A percentile compares a stretch with the other conserved stretches of the same genome.
These are phyloP conservation scores for Lithobates sylvaticus DNA, from an alignment of 2,797 vertebrate species.

Conservation along the genomic window DNA sequence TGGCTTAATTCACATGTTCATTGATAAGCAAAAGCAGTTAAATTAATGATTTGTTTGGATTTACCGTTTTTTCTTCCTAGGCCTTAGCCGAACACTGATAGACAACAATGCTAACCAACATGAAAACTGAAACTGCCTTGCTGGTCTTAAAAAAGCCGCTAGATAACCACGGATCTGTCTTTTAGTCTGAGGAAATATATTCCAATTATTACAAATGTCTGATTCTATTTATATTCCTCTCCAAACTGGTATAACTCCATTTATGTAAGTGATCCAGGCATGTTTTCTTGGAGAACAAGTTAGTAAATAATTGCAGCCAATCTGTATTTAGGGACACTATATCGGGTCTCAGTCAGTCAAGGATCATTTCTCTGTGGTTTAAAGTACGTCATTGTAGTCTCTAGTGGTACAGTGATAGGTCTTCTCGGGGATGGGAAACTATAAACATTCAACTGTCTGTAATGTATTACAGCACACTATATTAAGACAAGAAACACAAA, in stretches of 20 bases:
- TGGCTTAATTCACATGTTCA: background rate
- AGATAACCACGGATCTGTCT: background rate
- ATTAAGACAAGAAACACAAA: slow-evolving; percentile 62
- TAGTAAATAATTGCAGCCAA: slow-evolving; percentile 49
- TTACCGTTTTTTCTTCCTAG: too few relatives aligned
- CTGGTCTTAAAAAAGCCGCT: background rate
- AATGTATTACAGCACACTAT: slow-evolving; percentile 56
- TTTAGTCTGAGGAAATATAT: background rate
- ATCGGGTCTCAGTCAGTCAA: slow-evolving; percentile 44
- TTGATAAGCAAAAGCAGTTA: too few relatives aligned
- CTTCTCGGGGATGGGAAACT: slow-evolving; percentile 60
- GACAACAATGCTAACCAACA: too few relatives aligned
- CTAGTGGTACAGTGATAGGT: slow-evolving; percentile 58
- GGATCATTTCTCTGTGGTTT: slow-evolving; percentile 54
- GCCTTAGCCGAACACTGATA: too few relatives aligned
- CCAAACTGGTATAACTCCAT: slow-evolving; percentile 1
- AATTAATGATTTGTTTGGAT: too few relatives aligned
- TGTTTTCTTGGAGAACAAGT: slow-evolving; percentile 13
- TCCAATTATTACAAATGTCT: background rate
- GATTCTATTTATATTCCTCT: slow-evolving; percentile 15
- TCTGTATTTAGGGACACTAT: slow-evolving; percentile 53
- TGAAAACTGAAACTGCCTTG: too few relatives aligned
- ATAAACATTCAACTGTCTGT: slow-evolving; percentile 55
- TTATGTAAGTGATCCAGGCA: slow-evolving; percentile 37
- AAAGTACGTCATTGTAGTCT: slow-evolving; percentile 62